A percentile compares a stretch with the other conserved stretches of the same genome.
Evolutionary conservation across 2,113 vertebrate species (phyloP).

Genomic region (Tangachromis dhanisi): DNA sequence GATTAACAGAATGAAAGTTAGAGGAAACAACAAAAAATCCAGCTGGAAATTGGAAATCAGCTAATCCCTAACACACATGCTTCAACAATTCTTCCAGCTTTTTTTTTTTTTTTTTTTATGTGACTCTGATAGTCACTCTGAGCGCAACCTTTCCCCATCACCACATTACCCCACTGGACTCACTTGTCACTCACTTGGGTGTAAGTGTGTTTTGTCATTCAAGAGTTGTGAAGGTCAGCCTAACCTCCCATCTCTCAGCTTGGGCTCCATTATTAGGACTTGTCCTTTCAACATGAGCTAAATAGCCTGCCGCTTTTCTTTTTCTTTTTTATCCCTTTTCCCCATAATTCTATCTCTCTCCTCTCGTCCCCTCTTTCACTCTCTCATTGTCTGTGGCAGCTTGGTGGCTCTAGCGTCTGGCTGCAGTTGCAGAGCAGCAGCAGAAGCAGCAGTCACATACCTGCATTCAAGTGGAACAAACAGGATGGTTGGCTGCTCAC

Average conservation of each 20-base stretch:
- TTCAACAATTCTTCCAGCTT: no score
- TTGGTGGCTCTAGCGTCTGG: conserved; percentile 45
- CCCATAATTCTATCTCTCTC: neutral
- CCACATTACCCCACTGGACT: neutral
- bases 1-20: no score
- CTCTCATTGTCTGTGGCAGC: conserved; percentile 31
- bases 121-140: neutral
- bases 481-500: conserved; percentile 70
- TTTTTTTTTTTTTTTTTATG: neutral
- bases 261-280: conserved; percentile 37
- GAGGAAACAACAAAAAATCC: no score
- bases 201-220: conserved; percentile 25
- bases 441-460: conserved; percentile 63
- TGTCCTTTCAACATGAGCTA: conserved; percentile 41
- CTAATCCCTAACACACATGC: no score
- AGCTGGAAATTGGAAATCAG: no score
- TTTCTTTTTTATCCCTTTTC: neutral
- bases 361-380: neutral
- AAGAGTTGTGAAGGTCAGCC: conserved; percentile 51
- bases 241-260: conserved; percentile 20
- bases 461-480: conserved; percentile 75
- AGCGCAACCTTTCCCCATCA: neutral
- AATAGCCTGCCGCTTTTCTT: conserved; percentile 30
- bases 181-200: conserved; percentile 18
- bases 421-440: conserved; percentile 56